These are phyloP conservation scores for Lontra canadensis DNA, from an alignment of 2,113 vertebrate genomes.

Conservation along the genomic window DNA sequence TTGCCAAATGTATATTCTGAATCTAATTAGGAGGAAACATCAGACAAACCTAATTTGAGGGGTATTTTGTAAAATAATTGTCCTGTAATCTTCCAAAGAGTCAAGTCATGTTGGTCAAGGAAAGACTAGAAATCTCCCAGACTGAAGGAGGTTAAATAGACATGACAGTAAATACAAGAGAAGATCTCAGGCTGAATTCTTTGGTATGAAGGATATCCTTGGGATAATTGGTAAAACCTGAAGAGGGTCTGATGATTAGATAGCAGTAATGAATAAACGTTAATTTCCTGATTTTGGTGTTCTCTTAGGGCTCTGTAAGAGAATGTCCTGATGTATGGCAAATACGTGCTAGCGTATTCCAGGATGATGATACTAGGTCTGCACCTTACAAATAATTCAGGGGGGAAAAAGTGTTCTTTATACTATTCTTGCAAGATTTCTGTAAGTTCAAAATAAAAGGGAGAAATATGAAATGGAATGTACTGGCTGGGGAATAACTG, in stretches of 20 bases:
- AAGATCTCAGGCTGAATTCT: neutral
- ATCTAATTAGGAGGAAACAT: neutral
- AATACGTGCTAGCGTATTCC: neutral
- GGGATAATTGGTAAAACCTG: neutral
- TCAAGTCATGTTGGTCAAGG: neutral
- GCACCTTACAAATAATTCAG: neutral
- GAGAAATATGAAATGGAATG: neutral
- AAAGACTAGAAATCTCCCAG: neutral
- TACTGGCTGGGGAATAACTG: neutral
- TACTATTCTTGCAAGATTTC: neutral
- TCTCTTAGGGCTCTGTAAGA: neutral
- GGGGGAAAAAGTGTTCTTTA: neutral
- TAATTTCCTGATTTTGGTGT: slow-evolving; percentile 19
- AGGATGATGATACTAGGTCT: neutral
- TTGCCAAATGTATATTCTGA: neutral
- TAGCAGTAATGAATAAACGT: neutral
- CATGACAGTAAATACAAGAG: neutral
- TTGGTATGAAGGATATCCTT: neutral
- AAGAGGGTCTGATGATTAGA: neutral
- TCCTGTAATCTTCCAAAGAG: neutral
- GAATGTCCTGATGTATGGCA: neutral
- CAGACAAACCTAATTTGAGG: neutral
- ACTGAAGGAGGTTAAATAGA: neutral
- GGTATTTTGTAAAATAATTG: neutral
- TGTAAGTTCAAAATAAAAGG: neutral